Conservation (phyloP, 1,140 invertebrate species). For the Papilio helenus region DNA sequence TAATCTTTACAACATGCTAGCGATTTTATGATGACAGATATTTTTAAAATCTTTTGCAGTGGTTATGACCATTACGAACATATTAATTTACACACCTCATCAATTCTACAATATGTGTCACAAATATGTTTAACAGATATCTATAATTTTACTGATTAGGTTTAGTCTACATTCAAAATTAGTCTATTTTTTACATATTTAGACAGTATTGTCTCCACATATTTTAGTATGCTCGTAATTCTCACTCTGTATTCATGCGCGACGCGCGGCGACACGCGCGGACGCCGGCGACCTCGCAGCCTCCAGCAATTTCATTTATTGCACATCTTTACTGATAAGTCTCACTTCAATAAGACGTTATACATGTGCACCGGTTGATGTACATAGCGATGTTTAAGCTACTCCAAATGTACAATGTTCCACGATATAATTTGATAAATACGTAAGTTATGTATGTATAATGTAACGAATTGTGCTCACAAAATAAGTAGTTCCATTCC, state of each 20-base stretch:
- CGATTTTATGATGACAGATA: too few relatives aligned
- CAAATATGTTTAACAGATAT: too few relatives aligned
- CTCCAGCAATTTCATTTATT: constrained; percentile 51
- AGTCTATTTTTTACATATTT: neutral
- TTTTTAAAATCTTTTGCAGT: too few relatives aligned
- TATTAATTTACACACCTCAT: too few relatives aligned
- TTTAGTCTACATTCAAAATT: too few relatives aligned
- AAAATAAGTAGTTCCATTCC: neutral
- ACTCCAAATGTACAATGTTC: neutral
- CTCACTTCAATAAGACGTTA: constrained; percentile 15
- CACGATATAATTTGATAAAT: too few relatives aligned
- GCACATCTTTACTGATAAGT: constrained; percentile 38
- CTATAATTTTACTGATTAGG: neutral
- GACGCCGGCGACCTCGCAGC: constrained; percentile 22
- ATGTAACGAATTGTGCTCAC: neutral
- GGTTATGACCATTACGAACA: too few relatives aligned
- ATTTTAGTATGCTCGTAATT: constrained; percentile 49
- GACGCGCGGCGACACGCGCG: constrained; percentile 44
- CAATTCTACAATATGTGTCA: too few relatives aligned
- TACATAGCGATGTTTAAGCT: neutral
- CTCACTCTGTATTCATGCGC: constrained; percentile 64
- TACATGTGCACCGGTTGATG: neutral
- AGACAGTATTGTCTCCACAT: constrained; percentile 2
- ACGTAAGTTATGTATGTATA: too few relatives aligned
- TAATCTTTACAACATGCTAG: too few relatives aligned